Evolutionary conservation across 2,113 vertebrate species (phyloP), one percentile per base, ranked within the genome.

Genomic region (Prunella himalayana): DNA sequence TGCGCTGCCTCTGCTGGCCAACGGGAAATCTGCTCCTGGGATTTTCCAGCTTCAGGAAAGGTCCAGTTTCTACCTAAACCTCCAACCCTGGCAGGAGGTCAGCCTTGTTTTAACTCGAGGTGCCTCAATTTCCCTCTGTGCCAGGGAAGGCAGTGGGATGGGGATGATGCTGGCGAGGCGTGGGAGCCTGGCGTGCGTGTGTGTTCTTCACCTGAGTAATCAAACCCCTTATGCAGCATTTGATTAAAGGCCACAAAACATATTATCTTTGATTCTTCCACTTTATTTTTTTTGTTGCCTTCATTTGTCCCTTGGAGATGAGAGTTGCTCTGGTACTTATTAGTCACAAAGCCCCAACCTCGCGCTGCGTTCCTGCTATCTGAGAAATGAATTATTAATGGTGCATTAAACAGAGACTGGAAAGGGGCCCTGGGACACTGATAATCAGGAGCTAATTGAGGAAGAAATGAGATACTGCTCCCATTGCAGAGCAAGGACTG

Each of bases 341-440:
- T 94, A 96, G 95, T 95, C 73, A 88, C 94, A 90, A 94, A 96
- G 87, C 89, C 87, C 85, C 61, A 92, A 91, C 95, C 97, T 86
- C 70, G 63, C 53, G 1, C 86, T 79, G 92, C 88, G 7, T 95
- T 96, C 91, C 15, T 95, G 89, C 92, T 96, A 94, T 94, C 94
- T 97, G 95, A 96, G 94, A 96, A 96, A 96, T 97, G 97, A 96
- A 97, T 97, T 97, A 97, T 97, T 97, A 97, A 97, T 96, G 95
- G 97, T 93, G 95, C 96, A 92, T 97, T 96, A 97, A 97, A 96
- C 91, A 78, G 95, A 94, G 92, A 79, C 95, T 96, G 96, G 95
- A 92, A 88, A 82, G 88, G 92, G 94, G 95, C 97, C 95, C 96
- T 88, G 96, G 96, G 95, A 97, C 96, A 85, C 96, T 95, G 96